Evolutionary conservation across 2,113 vertebrate species (phyloP).

Genomic region (Cercocebus atys): DNA sequence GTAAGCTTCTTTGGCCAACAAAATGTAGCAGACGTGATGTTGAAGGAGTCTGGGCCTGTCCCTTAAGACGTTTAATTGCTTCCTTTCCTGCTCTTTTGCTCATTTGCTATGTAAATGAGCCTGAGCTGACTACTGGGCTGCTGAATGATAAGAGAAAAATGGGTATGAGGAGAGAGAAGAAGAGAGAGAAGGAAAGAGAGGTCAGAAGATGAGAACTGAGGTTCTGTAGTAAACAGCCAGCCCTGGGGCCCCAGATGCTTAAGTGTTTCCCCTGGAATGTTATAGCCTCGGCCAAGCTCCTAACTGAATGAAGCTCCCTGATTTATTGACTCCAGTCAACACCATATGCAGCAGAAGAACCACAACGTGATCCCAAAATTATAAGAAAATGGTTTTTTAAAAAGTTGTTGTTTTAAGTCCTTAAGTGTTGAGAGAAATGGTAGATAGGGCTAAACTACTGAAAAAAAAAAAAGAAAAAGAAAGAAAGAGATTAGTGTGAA

Average conservation of each 20-base stretch:
- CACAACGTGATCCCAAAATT: background rate
- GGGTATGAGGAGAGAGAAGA: background rate
- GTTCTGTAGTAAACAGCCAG: fast-evolving
- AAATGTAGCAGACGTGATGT: background rate
- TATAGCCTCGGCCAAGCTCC: background rate
- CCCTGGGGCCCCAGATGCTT: background rate
- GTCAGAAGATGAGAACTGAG: background rate
- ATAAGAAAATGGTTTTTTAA: background rate
- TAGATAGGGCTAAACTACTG: background rate
- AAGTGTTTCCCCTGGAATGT: background rate
- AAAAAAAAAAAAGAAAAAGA: background rate
- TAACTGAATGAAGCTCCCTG: background rate
- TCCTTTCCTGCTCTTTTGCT: background rate
- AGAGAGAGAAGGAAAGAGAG: background rate
- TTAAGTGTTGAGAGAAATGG: background rate
- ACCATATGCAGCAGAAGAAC: background rate
- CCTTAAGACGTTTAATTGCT: background rate
- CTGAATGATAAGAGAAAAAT: background rate
- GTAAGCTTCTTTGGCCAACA: background rate
- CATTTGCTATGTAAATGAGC: background rate
- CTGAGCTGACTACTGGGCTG: background rate
- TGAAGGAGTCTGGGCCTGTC: background rate
- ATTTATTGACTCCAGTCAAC: background rate
- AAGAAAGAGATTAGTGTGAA: background rate
- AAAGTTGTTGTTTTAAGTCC: background rate